Conservation (phyloP, 2,797 vertebrate species). For the Hydrolagus colliei region DNA sequence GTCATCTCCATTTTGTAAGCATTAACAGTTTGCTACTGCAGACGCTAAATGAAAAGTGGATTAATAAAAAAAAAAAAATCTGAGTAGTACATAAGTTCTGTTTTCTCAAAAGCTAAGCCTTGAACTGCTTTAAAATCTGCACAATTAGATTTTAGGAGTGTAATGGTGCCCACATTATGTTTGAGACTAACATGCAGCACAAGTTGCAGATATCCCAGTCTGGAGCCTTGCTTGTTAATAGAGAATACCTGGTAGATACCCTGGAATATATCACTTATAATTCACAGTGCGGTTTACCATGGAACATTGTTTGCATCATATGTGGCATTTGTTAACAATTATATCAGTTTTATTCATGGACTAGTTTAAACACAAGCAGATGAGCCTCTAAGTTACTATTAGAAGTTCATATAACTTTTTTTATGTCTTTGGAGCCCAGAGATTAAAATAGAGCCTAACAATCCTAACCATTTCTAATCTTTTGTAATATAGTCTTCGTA, state of each 20-base stretch:
- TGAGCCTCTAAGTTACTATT: not conserved
- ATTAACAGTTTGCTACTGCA: slow-evolving; percentile 32
- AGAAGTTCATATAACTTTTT: slow-evolving; percentile 19
- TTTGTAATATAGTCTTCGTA: slow-evolving; percentile 31
- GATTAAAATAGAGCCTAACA: slow-evolving; percentile 8
- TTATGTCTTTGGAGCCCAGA: slow-evolving; percentile 18
- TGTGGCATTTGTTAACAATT: slow-evolving; percentile 10
- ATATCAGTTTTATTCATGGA: slow-evolving; percentile 28
- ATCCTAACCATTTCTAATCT: slow-evolving; percentile 27
- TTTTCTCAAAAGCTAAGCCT: slow-evolving; percentile 25
- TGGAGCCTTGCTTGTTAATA: slow-evolving; percentile 20
- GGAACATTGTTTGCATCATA: slow-evolving; percentile 8
- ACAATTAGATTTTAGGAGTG: slow-evolving; percentile 29
- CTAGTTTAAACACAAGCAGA: slow-evolving; percentile 25
- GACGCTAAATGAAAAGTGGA: slow-evolving; percentile 27
- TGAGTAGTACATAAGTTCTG: slow-evolving; percentile 22
- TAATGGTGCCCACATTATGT: not conserved
- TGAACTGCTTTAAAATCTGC: slow-evolving; percentile 26
- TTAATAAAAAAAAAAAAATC: slow-evolving; percentile 22
- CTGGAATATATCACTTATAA: slow-evolving; percentile 10
- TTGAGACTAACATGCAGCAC: too few species aligned
- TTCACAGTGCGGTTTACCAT: slow-evolving; percentile 22
- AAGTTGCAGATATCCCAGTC: not conserved
- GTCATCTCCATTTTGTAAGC: slow-evolving; percentile 32
- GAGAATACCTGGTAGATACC: slow-evolving; percentile 16